A percentile compares a stretch with the other conserved stretches of the same genome.
phyloP scores from a whole-genome alignment of 35 echinoderm and acorn worm genomes.

The Heliocidaris erythrogramma region DNA sequence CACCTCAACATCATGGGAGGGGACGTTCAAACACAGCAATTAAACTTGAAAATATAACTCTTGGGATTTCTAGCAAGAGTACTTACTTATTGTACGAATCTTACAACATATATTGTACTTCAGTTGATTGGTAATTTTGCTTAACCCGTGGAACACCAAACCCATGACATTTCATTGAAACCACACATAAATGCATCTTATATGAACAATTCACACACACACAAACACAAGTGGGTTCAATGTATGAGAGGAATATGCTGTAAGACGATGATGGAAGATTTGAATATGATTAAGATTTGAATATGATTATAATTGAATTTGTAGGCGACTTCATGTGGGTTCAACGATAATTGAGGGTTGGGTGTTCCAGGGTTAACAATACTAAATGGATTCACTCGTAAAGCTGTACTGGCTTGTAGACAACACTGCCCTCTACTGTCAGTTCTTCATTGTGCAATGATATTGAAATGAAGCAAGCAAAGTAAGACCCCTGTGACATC shows the following conservation, averaged over 20 bases:
- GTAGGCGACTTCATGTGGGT: background rate
- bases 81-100: constrained; percentile 12
- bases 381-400: background rate
- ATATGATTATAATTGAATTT: background rate
- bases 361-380: background rate
- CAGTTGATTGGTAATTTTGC: background rate
- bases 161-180: background rate
- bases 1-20: background rate
- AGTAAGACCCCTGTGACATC: background rate
- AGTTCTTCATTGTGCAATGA: constrained; percentile 3
- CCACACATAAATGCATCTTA: background rate
- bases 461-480: constrained; percentile 12
- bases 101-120: background rate
- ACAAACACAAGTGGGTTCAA: background rate
- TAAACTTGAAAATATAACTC: background rate
- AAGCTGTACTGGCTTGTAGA: background rate
- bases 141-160: background rate
- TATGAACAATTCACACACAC: background rate
- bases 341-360: background rate
- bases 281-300: background rate
- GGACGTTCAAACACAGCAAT: background rate
- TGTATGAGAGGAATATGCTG: background rate
- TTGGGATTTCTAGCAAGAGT: constrained; percentile 1
- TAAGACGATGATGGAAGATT: background rate
- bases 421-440: constrained; percentile 7